Evolutionary conservation across 2,888 invertebrate genomes (phyloP).

Genomic region (Eledona agricola): DNA sequence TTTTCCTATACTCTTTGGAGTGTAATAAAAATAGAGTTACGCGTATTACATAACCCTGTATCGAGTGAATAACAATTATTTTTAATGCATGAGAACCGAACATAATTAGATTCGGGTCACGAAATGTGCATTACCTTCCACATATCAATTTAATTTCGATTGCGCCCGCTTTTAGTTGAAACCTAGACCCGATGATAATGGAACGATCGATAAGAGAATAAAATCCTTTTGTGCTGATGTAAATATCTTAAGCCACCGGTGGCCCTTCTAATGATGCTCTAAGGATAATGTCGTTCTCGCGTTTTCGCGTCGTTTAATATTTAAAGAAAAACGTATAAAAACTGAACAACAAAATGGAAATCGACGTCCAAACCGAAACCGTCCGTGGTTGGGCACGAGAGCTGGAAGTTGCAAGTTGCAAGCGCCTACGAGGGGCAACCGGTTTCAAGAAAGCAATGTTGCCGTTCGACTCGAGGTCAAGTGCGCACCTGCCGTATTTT

Average conservation of each 20-base stretch:
- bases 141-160: conserved; percentile 33
- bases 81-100: conserved; percentile 22
- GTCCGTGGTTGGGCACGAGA: conserved; percentile 25
- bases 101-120: conserved; percentile 29
- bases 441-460: conserved; percentile 20
- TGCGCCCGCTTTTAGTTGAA: conserved; percentile 17
- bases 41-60: conserved; percentile 17
- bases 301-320: too few species aligned
- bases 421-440: conserved; percentile 18
- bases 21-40: too few species aligned
- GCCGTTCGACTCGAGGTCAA: conserved; percentile 28
- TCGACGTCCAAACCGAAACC: conserved; percentile 25
- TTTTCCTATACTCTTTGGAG: too few species aligned
- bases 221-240: conserved; percentile 20
- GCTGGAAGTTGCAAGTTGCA: conserved; percentile 11
- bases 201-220: conserved; percentile 23
- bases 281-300: too few species aligned
- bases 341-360: conserved; percentile 24
- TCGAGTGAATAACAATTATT: conserved; percentile 23
- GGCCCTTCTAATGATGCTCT: too few species aligned
- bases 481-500: conserved; percentile 30
- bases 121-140: conserved; percentile 26
- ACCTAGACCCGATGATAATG: too few species aligned
- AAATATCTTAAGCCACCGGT: conserved; percentile 9
- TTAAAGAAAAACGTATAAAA: conserved; percentile 14